These are phyloP conservation scores for Trichosurus vulpecula DNA, from an alignment of 2,797 vertebrate genomes.

Conservation along the genomic window DNA sequence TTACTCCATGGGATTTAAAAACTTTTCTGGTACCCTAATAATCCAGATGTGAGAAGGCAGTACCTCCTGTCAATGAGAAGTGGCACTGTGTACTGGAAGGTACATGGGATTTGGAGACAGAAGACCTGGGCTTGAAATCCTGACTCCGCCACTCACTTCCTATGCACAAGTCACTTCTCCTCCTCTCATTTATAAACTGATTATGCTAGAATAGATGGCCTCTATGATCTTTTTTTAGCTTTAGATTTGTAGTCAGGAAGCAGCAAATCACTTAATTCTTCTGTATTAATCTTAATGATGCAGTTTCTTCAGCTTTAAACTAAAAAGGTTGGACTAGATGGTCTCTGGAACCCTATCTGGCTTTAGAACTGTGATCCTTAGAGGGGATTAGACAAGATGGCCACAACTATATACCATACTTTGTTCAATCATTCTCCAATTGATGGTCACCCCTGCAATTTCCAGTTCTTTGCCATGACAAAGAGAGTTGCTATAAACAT, in stretches of 20 bases:
- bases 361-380: background rate
- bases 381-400: background rate
- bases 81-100: too few relatives aligned
- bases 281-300: background rate
- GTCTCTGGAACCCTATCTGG: background rate
- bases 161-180: background rate
- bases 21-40: too few relatives aligned
- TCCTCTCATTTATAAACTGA: background rate
- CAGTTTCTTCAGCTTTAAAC: background rate
- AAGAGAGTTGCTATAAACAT: too few relatives aligned
- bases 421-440: too few relatives aligned
- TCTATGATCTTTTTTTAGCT: background rate
- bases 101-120: too few relatives aligned
- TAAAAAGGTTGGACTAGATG: background rate
- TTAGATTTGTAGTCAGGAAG: background rate
- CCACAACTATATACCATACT: too few relatives aligned
- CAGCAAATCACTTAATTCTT: background rate
- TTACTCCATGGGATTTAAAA: background rate
- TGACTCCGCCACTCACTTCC: background rate
- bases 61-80: too few relatives aligned
- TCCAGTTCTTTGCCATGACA: too few relatives aligned
- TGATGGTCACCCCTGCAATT: too few relatives aligned
- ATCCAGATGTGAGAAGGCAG: too few relatives aligned
- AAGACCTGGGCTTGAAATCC: background rate
- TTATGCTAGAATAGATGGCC: background rate